Evolutionary conservation across 2,113 vertebrate genomes (phyloP), one percentile per base, ranked within the genome.

Genomic region (Coregonus clupeaformis): DNA sequence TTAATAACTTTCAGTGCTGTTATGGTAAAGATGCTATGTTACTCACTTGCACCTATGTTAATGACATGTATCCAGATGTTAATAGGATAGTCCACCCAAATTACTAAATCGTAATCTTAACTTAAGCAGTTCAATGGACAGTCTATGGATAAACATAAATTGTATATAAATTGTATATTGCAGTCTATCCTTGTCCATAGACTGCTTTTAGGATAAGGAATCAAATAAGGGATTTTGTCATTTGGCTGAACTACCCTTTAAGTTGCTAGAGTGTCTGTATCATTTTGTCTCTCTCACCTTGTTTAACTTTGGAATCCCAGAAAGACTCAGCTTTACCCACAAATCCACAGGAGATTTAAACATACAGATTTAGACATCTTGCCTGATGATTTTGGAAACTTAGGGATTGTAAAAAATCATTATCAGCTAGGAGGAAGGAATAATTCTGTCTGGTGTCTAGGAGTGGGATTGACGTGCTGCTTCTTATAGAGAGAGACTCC

Each of bases 1-100:
- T 91, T 90, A 91, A 91, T 91, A 91, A 92, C 85, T 88, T 90
- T 84, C 78, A 80, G 76, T 77, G 84, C 83, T 86, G 82, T 83
- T 86, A 86, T 86, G 85, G 88, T 82, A 71, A 79, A 80, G 78
- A 84, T 76, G 86, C 89, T 87, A 49, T 36, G 32, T 36, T 36
- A 36, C 32, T 36, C 32, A 30, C 69, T 30, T 16, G 52, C 55
- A 13, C 47, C 47, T 49, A 16, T 16, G 47, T 13, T 49, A 49
- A 16, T 20, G n/a, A 59, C 76, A 59, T 74, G 76, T 83, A 75
- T 79, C 79, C 80, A 1, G 20, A 20, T 59, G n/a, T 60, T 60
- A 22, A 60, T 16, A 1, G 14, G 47, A 52, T 52, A 52, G 14
- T 18, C 4, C 12, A 52, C 47, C 14, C 3, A 52, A 52, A 52